These are phyloP conservation scores for Teleogryllus occipitalis DNA, from an alignment of 1,140 invertebrate genomes.

Conservation along the genomic window DNA sequence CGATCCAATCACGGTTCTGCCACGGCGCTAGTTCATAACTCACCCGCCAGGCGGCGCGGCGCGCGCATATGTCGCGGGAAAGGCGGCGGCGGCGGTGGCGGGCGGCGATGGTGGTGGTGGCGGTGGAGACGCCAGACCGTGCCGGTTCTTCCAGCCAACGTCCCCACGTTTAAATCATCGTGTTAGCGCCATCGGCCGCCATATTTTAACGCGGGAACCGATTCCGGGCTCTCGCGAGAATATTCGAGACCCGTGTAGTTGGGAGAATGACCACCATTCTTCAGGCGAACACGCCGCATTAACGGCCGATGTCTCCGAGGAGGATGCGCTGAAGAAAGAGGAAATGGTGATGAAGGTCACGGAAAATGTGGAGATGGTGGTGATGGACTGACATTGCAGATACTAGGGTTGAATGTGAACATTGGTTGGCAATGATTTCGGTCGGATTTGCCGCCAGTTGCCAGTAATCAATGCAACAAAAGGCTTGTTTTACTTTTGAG, in stretches of 20 bases:
- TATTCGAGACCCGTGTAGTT: slow-evolving; percentile 1
- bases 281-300: background rate
- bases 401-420: too few species aligned
- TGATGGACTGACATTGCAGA: too few species aligned
- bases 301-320: background rate
- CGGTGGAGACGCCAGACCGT: background rate
- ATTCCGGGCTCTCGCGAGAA: background rate
- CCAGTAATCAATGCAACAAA: too few species aligned
- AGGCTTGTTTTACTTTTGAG: too few species aligned
- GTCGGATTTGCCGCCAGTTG: too few species aligned
- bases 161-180: background rate
- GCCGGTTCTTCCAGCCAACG: background rate
- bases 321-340: too few species aligned
- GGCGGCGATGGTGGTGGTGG: background rate
- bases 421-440: too few species aligned
- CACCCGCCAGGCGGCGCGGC: background rate
- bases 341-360: too few species aligned
- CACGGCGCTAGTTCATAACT: background rate
- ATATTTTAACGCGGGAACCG: background rate
- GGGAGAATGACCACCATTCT: background rate
- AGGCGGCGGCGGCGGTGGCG: too few species aligned
- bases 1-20: background rate
- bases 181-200: background rate
- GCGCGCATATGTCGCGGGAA: background rate
- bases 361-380: too few species aligned